Percentiles rank a stretch among this genome's conserved stretches.
Conservation (phyloP, 1,140 invertebrate genomes). For the Mactra quadrangularis region DNA sequence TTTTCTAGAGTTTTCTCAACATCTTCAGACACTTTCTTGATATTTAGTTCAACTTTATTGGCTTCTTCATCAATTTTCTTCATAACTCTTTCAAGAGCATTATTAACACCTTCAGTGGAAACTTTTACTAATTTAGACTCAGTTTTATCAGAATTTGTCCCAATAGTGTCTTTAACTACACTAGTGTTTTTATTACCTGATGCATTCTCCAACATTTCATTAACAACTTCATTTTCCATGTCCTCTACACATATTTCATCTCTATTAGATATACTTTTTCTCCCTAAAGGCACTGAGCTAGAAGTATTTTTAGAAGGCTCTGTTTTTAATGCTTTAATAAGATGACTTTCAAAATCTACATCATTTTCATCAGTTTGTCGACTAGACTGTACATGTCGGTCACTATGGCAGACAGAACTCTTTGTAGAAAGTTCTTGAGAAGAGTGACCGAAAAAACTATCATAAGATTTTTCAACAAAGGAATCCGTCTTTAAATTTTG, state of each 20-base stretch:
- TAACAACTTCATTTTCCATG: conserved; percentile 24
- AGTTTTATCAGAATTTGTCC: too few relatives aligned
- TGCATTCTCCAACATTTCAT: neutral
- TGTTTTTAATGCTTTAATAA: neutral
- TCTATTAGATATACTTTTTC: conserved; percentile 1
- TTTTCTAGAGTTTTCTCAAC: too few relatives aligned
- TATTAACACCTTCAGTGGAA: too few relatives aligned
- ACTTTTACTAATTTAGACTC: too few relatives aligned
- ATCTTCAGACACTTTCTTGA: too few relatives aligned
- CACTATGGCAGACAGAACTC: too few relatives aligned
- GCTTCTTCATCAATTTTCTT: too few relatives aligned
- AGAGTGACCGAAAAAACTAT: conserved; percentile 41
- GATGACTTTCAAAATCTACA: neutral
- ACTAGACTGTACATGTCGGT: neutral
- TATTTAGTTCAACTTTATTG: too few relatives aligned
- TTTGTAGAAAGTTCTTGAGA: neutral
- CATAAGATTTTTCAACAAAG: conserved; percentile 17
- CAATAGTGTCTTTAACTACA: too few relatives aligned
- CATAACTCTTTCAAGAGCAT: too few relatives aligned
- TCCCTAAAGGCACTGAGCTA: neutral
- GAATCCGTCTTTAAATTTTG: neutral
- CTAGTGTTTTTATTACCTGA: too few relatives aligned
- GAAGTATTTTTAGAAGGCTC: neutral
- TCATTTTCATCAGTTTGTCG: neutral
- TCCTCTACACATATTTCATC: conserved; percentile 36